Percentiles rank a stretch among this genome's conserved stretches.
Evolutionary conservation across 1,140 invertebrate species (phyloP).

Genomic region (Leptonema lineaticorne): DNA sequence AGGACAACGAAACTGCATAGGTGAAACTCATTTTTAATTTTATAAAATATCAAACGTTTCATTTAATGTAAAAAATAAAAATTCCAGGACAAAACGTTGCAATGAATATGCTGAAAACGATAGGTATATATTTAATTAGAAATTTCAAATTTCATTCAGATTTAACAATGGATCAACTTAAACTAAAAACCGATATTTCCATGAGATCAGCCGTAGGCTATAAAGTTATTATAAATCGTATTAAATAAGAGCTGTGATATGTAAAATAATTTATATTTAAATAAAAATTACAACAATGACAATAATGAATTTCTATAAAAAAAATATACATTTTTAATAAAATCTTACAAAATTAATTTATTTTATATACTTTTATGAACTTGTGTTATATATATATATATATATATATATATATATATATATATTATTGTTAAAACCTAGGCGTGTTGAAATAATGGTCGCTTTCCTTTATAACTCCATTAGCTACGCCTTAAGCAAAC

Average conservation of each 20-base stretch:
- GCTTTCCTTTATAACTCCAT: not conserved
- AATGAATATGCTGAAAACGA: conserved; percentile 17
- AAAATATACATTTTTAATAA: not conserved
- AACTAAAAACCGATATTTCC: conserved; percentile 3
- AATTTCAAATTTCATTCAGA: conserved; percentile 18
- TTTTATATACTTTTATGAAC: no score
- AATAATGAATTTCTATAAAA: not conserved
- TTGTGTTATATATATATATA: not conserved
- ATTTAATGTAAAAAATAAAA: no score
- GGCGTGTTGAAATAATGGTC: not conserved
- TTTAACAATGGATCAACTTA: conserved; percentile 1
- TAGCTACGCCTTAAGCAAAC: conserved; percentile 5
- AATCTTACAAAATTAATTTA: not conserved
- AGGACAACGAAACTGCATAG: conserved; percentile 9
- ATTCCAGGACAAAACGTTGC: conserved; percentile 13
- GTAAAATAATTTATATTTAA: no score
- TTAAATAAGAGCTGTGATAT: no score
- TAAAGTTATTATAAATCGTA: not conserved
- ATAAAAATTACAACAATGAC: no score
- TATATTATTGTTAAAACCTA: not conserved
- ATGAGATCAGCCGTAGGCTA: conserved; percentile 15
- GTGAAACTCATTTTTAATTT: not conserved
- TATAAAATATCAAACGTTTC: not conserved
- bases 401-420: not conserved
- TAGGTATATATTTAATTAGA: conserved; percentile 15